A percentile compares a stretch with the other conserved stretches of the same genome.
Evolutionary conservation across 2,888 invertebrate species (phyloP).

Genomic region (Nudaria mundana): DNA sequence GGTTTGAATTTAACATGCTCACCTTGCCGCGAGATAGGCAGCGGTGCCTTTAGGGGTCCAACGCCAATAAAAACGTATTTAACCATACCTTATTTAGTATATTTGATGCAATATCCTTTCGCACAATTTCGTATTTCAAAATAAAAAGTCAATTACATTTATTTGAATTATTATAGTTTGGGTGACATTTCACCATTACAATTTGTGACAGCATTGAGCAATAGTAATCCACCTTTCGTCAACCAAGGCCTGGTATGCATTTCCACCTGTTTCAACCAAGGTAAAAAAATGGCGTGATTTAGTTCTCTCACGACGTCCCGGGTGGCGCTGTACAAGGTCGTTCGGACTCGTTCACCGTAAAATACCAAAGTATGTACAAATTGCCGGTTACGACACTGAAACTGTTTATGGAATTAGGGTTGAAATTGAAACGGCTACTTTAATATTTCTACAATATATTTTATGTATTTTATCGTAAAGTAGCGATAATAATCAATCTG

Average conservation of each 20-base stretch:
- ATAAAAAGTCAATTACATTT: conserved; percentile 4
- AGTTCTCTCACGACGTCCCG: conserved; percentile 30
- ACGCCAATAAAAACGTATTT: too few relatives aligned
- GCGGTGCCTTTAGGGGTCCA: too few relatives aligned
- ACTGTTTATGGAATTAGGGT: conserved; percentile 38
- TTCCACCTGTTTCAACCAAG: conserved; percentile 52
- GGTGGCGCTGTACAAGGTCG: conserved; percentile 54
- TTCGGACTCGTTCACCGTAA: conserved; percentile 40
- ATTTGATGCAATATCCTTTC: conserved; percentile 8
- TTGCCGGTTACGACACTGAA: conserved; percentile 43
- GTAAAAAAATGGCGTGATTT: conserved; percentile 55
- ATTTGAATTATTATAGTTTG: conserved; percentile 13
- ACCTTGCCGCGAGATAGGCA: too few relatives aligned
- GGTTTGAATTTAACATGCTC: too few relatives aligned
- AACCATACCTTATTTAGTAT: too few relatives aligned
- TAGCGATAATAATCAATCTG: neutral
- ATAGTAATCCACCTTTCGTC: conserved; percentile 26
- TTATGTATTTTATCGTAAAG: neutral
- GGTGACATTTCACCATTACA: conserved; percentile 8
- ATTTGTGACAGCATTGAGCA: conserved; percentile 24
- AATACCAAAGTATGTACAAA: conserved; percentile 42
- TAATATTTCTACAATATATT: conserved; percentile 17
- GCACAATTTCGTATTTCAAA: conserved; percentile 10
- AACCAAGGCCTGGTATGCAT: conserved; percentile 45
- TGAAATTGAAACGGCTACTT: conserved; percentile 14